Base-by-base conservation (phyloP, 2,888 invertebrate species). In the Ommatoiulus sabulosus region DNA sequence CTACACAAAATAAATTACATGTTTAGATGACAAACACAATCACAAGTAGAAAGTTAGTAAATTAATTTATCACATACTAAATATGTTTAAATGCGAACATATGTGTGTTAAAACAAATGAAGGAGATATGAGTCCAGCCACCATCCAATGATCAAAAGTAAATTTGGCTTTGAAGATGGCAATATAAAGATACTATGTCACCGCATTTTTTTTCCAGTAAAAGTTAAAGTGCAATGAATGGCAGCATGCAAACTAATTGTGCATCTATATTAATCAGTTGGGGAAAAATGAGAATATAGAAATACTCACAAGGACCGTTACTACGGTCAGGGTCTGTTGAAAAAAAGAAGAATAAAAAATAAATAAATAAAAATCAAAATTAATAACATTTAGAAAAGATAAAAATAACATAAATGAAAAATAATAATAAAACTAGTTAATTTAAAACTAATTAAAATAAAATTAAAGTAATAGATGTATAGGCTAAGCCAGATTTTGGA, bases 261-360 rank as follows among this genome's bases (percentile, higher is more conserved):
- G 86, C 86, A 86, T 86, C 48, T 86, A 86, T 46, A 86, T 86
- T 63, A 57, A 87, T 46, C 87, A 87, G 87, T 87, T 63, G 87
- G 87, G 48, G 52, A 88, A 46, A 80, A 88, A 90, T 90, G 89
- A 87, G 90, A 89, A 88, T 88, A 90, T 44, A 35, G 84, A 89
- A 92, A 95, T 96, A 96, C 96, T 96, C 95, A 96, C 96, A 96
- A 94, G 96, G 96, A 94, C 96, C 96, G 95, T 95, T 95, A 95
- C 95, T 95, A 95, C 95, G 95, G 95, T 95, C 96, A 93, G 95
- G 96, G 94, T 96, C 96, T 96, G 96, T 95, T 89, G 89, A 89
- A 89, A 87, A 90, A 89, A 90, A 89, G 90, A 90, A 90, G 89
- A 89, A 90, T 86, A 89, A 89, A 88, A 87, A 90, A 90, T 52